These are phyloP conservation scores for Tokudaia tokunoshimensis DNA, from an alignment of 2,797 vertebrate species.

Conservation along the genomic window DNA sequence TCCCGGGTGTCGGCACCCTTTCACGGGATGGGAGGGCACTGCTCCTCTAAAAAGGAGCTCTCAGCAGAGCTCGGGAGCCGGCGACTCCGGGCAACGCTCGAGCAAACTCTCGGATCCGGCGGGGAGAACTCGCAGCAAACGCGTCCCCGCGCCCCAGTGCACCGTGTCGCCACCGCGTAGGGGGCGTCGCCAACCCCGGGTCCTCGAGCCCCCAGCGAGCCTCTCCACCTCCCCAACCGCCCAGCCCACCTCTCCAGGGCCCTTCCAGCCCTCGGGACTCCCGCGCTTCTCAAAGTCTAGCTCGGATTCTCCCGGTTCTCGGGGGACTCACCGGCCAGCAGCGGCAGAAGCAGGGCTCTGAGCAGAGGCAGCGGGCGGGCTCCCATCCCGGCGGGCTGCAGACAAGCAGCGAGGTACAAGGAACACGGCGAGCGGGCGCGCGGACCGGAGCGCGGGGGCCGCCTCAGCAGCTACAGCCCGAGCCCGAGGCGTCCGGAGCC, in stretches of 20 bases:
- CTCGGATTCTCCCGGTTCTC: background rate
- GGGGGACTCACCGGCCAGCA: conserved; percentile 78
- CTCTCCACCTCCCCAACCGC: background rate
- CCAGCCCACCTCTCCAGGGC: background rate
- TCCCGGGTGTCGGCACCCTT: background rate
- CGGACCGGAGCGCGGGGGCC: conserved; percentile 54
- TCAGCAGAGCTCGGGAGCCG: conserved; percentile 3
- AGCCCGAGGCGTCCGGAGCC: background rate
- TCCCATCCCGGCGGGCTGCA: conserved; percentile 66
- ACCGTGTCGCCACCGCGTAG: background rate
- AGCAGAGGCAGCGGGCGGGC: conserved; percentile 69
- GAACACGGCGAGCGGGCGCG: conserved; percentile 49
- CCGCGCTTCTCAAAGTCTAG: background rate
- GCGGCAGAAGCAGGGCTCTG: conserved; percentile 72
- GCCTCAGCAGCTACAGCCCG: conserved; percentile 1
- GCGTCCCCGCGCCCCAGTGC: background rate
- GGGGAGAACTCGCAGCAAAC: conserved; percentile 58
- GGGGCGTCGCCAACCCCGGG: background rate
- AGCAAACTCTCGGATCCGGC: conserved; percentile 69
- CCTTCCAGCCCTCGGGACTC: background rate
- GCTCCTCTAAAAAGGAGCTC: conserved; percentile 51
- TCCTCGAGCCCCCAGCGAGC: background rate
- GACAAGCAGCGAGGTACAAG: background rate
- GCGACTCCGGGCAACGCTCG: conserved; percentile 49
- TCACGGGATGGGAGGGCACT: background rate